phyloP scores from a whole-genome alignment of 2,888 invertebrate genomes.

The Cyaniris semiargus region DNA sequence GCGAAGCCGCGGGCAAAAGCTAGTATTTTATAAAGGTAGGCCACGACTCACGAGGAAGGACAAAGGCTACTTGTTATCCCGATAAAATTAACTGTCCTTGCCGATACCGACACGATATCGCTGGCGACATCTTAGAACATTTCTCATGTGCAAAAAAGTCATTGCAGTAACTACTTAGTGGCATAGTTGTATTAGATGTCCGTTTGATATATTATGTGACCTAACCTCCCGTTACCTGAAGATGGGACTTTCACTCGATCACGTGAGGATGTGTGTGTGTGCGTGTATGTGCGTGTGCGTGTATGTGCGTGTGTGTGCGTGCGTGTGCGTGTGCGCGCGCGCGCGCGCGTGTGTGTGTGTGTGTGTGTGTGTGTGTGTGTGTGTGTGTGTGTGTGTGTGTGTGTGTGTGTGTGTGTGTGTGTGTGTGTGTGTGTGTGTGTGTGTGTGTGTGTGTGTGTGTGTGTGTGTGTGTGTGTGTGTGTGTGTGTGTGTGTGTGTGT shows the following conservation, averaged over 20 bases:
- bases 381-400: background rate
- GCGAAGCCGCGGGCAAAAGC: too few species aligned
- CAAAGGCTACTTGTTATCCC: too few species aligned
- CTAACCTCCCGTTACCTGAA: background rate
- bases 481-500: background rate
- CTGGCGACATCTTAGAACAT: too few species aligned
- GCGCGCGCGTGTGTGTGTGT: background rate
- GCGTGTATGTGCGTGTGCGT: background rate
- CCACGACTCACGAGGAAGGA: too few species aligned
- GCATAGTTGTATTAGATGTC: background rate
- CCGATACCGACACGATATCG: too few species aligned
- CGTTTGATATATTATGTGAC: constrained; percentile 1
- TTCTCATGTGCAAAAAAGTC: too few species aligned
- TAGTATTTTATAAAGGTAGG: too few species aligned
- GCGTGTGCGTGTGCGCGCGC: too few species aligned
- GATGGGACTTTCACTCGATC: constrained; percentile 17
- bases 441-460: background rate
- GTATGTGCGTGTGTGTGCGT: background rate
- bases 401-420: background rate
- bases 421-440: background rate
- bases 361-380: background rate
- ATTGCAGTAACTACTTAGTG: too few species aligned
- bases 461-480: background rate
- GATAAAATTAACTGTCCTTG: too few species aligned
- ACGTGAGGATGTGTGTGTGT: background rate